Evolutionary conservation across 2,797 vertebrate species (phyloP).

Genomic region (Cuculus canorus): DNA sequence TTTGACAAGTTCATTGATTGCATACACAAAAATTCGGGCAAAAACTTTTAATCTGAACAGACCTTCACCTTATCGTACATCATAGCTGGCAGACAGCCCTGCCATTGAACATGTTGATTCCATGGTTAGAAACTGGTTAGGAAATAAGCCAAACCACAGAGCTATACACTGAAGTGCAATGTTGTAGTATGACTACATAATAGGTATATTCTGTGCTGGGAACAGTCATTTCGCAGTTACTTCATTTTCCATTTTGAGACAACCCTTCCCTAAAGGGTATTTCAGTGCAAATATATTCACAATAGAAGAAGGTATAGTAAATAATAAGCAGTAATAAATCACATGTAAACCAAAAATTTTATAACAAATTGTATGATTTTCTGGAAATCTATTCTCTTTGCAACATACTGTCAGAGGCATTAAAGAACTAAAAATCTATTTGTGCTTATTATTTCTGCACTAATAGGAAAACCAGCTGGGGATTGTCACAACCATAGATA

Average conservation of each 20-base stretch:
- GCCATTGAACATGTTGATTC: neutral
- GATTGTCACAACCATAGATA: slow-evolving; percentile 13
- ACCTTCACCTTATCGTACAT: neutral
- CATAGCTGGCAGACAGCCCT: neutral
- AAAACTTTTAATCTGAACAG: neutral
- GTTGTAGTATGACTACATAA: neutral
- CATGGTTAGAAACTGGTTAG: neutral
- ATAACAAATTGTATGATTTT: neutral
- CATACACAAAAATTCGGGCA: neutral
- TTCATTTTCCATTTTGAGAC: slow-evolving; percentile 20
- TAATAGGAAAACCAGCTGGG: neutral
- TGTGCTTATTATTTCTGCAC: slow-evolving; percentile 34
- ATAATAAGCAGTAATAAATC: slow-evolving; percentile 34
- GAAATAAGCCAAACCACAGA: neutral
- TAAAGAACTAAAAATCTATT: slow-evolving; percentile 41
- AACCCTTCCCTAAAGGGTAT: slow-evolving; percentile 12
- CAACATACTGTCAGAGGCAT: neutral
- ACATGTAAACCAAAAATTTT: neutral
- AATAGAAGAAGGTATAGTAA: neutral
- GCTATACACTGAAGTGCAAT: neutral
- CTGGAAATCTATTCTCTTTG: neutral
- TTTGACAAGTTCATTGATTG: neutral
- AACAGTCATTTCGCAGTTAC: neutral
- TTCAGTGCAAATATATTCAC: slow-evolving; percentile 20
- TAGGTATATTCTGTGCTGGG: neutral